These are phyloP conservation scores for Abscondita cerata DNA, from an alignment of 2,888 invertebrate species.

Conservation along the genomic window DNA sequence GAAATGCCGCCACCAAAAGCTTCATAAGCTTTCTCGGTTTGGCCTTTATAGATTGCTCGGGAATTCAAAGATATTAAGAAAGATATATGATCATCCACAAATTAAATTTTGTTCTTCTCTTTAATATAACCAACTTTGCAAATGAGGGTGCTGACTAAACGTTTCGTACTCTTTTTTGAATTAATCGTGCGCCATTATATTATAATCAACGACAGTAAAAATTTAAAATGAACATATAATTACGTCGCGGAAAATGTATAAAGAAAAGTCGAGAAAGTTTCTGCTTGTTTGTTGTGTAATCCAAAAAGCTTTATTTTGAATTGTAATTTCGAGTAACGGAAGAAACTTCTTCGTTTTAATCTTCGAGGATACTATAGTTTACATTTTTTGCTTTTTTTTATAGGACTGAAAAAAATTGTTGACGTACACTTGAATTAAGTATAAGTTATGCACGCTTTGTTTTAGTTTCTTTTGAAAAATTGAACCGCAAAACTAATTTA, in stretches of 20 bases:
- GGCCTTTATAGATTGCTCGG: slow-evolving; percentile 9
- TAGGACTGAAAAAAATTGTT: too few relatives aligned
- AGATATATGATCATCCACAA: slow-evolving; percentile 3
- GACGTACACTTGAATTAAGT: too few relatives aligned
- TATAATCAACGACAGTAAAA: too few relatives aligned
- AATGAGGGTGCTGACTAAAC: too few relatives aligned
- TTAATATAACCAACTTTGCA: too few relatives aligned
- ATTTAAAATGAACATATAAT: too few relatives aligned
- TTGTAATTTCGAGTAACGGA: neutral
- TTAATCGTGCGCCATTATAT: too few relatives aligned
- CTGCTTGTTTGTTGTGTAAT: slow-evolving; percentile 9
- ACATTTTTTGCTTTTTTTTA: neutral
- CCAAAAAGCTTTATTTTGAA: slow-evolving; percentile 8
- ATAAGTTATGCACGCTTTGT: neutral
- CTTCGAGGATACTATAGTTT: neutral
- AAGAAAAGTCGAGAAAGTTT: neutral
- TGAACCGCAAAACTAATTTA: neutral
- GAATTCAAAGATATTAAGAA: slow-evolving; percentile 3
- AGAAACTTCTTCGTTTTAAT: neutral
- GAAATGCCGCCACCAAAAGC: slow-evolving; percentile 12
- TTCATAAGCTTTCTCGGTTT: slow-evolving; percentile 14
- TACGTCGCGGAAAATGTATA: neutral
- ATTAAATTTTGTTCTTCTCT: slow-evolving; percentile 3
- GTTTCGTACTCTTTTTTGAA: too few relatives aligned
- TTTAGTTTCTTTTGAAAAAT: neutral